phyloP scores from a whole-genome alignment of 2,113 vertebrate species.

The Perca fluviatilis region DNA sequence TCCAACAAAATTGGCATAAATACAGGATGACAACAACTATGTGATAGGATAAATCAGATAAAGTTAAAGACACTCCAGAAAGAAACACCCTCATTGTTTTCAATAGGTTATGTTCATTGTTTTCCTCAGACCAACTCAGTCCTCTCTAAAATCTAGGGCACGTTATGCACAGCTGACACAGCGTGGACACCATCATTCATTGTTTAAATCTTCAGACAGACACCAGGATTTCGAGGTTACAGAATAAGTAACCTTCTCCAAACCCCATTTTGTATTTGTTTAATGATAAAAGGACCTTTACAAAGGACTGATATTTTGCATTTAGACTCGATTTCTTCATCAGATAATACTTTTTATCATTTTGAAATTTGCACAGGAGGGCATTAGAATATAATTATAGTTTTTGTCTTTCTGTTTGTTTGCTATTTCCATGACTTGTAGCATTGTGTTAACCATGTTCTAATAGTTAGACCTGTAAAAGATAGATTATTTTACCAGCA shows the following conservation, averaged over 20 bases:
- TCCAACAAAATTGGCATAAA: not conserved
- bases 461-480: not conserved
- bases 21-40: not conserved
- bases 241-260: not conserved
- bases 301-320: too few relatives aligned
- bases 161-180: not conserved
- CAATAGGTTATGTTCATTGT: not conserved
- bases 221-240: not conserved
- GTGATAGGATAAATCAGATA: not conserved
- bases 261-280: too few relatives aligned
- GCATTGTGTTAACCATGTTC: not conserved
- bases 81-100: not conserved
- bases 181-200: not conserved
- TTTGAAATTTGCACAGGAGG: too few relatives aligned
- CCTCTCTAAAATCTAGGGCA: not conserved
- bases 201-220: not conserved
- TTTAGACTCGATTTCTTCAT: too few relatives aligned
- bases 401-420: too few relatives aligned
- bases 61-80: not conserved
- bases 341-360: too few relatives aligned
- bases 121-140: not conserved
- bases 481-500: too few relatives aligned
- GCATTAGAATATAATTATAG: too few relatives aligned
- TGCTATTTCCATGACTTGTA: not conserved
- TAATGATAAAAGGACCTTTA: too few relatives aligned